A percentile compares a stretch with the other conserved stretches of the same genome.
These are phyloP conservation scores for Chrysopilus asiliformis DNA, from an alignment of 2,888 invertebrate genomes.

Conservation along the genomic window DNA sequence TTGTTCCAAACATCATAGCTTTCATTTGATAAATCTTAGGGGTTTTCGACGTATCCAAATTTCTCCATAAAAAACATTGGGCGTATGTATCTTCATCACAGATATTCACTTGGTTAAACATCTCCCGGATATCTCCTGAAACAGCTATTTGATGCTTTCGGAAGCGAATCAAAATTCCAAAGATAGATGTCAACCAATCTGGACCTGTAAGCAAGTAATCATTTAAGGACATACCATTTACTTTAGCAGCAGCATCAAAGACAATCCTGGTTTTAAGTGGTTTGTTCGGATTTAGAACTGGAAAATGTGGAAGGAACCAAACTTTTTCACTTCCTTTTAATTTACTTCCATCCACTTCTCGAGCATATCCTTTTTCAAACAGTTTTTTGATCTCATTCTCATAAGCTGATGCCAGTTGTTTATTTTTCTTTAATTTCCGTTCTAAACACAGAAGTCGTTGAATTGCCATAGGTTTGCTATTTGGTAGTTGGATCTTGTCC, in stretches of 20 bases:
- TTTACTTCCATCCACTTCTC: constrained; percentile 6
- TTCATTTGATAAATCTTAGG: too few relatives aligned
- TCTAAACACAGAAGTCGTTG: constrained; percentile 11
- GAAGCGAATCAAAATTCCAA: constrained; percentile 15
- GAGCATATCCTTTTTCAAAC: constrained; percentile 8
- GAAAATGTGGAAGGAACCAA: constrained; percentile 19
- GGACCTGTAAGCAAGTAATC: constrained; percentile 15
- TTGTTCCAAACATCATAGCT: neutral
- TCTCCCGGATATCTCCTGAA: constrained; percentile 13
- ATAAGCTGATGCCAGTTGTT: constrained; percentile 12
- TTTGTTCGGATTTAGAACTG: constrained; percentile 17
- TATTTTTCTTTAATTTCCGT: too few relatives aligned
- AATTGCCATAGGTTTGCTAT: constrained; percentile 8
- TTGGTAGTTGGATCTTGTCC: constrained; percentile 6
- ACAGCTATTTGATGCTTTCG: constrained; percentile 12
- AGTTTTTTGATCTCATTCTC: constrained; percentile 8
- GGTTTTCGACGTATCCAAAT: too few relatives aligned
- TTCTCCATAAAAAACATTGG: constrained; percentile 9
- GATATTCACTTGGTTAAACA: constrained; percentile 11
- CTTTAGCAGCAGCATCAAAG: constrained; percentile 19
- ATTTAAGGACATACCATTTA: constrained; percentile 16
- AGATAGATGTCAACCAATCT: constrained; percentile 13
- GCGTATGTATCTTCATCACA: constrained; percentile 3
- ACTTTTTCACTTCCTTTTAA: constrained; percentile 1
- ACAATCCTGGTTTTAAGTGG: constrained; percentile 19